Conservation (phyloP, 1,140 invertebrate genomes). For the Drosophila hydei region DNA sequence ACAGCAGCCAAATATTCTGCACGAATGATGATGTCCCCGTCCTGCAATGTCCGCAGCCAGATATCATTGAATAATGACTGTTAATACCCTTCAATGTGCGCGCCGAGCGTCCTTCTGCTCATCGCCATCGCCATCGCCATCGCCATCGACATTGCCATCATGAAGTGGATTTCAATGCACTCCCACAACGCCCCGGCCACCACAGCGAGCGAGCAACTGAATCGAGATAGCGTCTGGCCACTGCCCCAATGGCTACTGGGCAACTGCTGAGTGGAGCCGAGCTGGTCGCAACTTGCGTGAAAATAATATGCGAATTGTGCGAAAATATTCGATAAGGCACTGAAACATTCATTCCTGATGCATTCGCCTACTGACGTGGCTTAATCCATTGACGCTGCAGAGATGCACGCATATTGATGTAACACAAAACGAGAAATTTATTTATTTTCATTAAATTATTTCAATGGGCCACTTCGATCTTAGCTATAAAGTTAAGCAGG, state of each 20-base stretch:
- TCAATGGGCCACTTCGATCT: too few species aligned
- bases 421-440: too few species aligned
- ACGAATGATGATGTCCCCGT: constrained; percentile 80
- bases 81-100: constrained; percentile 83
- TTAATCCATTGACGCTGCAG: constrained; percentile 20
- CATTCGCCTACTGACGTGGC: constrained; percentile 23
- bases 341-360: constrained; percentile 20
- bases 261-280: constrained; percentile 1
- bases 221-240: constrained; percentile 19
- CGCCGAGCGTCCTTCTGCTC: constrained; percentile 31
- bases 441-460: too few species aligned
- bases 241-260: background rate
- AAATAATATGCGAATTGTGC: constrained; percentile 77
- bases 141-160: constrained; percentile 5
- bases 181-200: background rate
- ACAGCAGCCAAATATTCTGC: constrained; percentile 67
- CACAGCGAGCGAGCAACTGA: constrained; percentile 11
- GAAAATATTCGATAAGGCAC: constrained; percentile 61
- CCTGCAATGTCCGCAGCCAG: constrained; percentile 79
- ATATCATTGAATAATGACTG: constrained; percentile 84
- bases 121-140: constrained; percentile 45
- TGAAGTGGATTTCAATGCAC: too few species aligned
- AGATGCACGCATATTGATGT: too few species aligned
- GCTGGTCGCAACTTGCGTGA: constrained; percentile 35
- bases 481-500: too few species aligned